Evolutionary conservation across 1,140 invertebrate species (phyloP).

Genomic region (Drosophila pseudoobscura): DNA sequence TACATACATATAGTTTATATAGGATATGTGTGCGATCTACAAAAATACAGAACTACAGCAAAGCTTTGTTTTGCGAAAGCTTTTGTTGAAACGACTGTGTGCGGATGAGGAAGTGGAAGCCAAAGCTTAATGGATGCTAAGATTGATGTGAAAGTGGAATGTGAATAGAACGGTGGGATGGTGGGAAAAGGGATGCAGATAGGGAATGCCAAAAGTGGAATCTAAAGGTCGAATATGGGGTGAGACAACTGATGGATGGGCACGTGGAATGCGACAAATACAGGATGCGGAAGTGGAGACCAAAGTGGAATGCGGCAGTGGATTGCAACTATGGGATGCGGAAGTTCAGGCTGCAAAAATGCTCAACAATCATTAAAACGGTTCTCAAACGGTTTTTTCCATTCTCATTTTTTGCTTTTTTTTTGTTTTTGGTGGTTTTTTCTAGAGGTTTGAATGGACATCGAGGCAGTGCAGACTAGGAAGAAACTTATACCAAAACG

Average conservation of each 20-base stretch:
- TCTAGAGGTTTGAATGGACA: conserved; percentile 28
- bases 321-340: no score
- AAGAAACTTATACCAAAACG: conserved; percentile 22
- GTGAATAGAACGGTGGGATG: neutral
- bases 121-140: conserved; percentile 10
- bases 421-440: neutral
- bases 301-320: conserved; percentile 5
- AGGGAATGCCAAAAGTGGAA: neutral
- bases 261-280: neutral
- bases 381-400: neutral
- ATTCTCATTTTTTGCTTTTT: neutral
- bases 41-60: no score
- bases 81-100: no score
- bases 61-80: no score
- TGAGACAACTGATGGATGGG: conserved; percentile 1
- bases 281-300: conserved; percentile 2
- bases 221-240: neutral
- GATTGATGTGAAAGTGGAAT: conserved; percentile 18
- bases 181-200: no score
- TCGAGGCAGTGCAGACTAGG: conserved; percentile 43
- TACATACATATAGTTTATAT: neutral
- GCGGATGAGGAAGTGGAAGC: conserved; percentile 12
- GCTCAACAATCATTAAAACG: conserved; percentile 18
- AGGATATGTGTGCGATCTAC: no score
- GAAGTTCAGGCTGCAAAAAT: conserved; percentile 32